Evolutionary conservation across 2,797 vertebrate species (phyloP).

Genomic region (Emydoidea blandingii): DNA sequence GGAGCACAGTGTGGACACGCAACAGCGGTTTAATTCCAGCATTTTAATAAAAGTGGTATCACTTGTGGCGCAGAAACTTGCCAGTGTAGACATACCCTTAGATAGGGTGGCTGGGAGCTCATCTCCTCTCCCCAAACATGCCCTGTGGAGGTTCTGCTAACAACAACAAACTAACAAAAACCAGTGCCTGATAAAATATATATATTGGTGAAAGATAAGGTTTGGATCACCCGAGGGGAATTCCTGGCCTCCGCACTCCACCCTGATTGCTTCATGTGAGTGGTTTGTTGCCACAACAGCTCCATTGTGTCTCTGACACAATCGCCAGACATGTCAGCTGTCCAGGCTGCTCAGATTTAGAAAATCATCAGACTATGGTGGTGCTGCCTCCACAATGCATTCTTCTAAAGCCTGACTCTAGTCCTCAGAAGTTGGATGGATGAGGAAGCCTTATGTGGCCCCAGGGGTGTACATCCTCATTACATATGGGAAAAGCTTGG

Average conservation of each 20-base stretch:
- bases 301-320: background rate
- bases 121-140: background rate
- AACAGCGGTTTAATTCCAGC: no score
- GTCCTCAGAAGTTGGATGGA: background rate
- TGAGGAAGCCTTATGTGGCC: background rate
- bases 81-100: no score
- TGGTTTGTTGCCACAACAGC: background rate
- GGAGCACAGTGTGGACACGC: no score
- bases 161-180: background rate
- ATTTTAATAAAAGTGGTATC: no score
- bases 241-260: background rate
- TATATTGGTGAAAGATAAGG: background rate
- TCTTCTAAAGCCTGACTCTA: background rate
- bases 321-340: background rate
- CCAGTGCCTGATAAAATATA: background rate
- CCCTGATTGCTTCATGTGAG: background rate
- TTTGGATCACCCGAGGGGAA: background rate
- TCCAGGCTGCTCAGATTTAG: background rate
- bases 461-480: rapidly evolving
- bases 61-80: no score
- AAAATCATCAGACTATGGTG: background rate
- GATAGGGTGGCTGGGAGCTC: background rate
- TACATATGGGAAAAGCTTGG: background rate
- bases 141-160: background rate
- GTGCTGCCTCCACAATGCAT: background rate